Evolutionary conservation across 2,113 vertebrate species (phyloP).

Genomic region (Excalfactoria chinensis): DNA sequence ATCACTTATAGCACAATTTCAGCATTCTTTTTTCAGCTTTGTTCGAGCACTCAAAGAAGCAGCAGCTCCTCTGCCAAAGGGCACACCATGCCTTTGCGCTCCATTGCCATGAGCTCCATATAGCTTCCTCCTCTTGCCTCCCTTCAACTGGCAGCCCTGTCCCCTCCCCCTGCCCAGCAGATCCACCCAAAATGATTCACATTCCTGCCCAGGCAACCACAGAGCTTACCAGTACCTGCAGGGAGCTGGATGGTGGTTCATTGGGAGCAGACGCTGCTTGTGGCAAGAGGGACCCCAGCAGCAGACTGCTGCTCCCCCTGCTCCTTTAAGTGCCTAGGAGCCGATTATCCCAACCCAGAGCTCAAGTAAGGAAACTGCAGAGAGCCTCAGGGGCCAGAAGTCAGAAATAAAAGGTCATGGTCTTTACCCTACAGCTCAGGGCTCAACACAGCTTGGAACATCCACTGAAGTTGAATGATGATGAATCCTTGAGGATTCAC

Average conservation of each 20-base stretch:
- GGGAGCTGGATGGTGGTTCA: neutral
- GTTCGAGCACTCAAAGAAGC: neutral
- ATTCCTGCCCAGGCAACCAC: neutral
- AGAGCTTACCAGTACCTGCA: fast-evolving
- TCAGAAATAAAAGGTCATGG: neutral
- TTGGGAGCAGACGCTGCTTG: neutral
- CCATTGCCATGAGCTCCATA: fast-evolving
- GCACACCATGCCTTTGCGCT: neutral
- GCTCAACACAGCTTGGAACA: neutral
- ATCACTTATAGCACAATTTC: neutral
- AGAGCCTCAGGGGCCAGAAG: neutral
- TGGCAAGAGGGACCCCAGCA: too few species aligned
- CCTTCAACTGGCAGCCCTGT: neutral
- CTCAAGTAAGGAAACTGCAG: neutral
- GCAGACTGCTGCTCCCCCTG: neutral
- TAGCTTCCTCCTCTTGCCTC: neutral
- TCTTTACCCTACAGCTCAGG: fast-evolving
- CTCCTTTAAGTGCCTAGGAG: neutral
- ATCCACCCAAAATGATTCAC: neutral
- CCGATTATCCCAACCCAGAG: neutral
- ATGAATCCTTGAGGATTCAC: neutral
- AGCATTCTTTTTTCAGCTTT: neutral
- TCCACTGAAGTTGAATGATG: too few species aligned
- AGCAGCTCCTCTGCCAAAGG: neutral
- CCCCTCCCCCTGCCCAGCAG: neutral